phyloP scores from a whole-genome alignment of 1,140 invertebrate species.

The Caerostris darwini region DNA sequence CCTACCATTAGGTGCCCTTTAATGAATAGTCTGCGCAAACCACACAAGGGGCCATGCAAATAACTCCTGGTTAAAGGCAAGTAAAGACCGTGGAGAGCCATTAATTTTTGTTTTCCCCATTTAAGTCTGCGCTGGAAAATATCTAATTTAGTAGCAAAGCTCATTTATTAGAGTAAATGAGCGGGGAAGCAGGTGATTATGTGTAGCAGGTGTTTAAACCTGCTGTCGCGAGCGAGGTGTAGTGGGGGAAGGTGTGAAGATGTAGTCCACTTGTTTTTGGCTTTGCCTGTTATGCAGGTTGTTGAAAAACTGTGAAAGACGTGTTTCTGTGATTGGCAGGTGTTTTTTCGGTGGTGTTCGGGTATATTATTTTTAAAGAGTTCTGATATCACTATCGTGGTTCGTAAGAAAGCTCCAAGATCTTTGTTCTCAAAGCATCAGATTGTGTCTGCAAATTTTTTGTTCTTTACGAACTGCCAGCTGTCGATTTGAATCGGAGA shows the following conservation, averaged over 20 bases:
- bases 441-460: no score
- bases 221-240: neutral
- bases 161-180: slow-evolving; percentile 10
- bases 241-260: neutral
- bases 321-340: neutral
- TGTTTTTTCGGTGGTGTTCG: neutral
- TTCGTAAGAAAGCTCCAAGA: no score
- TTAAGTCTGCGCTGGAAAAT: neutral
- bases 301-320: neutral
- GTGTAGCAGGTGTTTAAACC: slow-evolving; percentile 16
- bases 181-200: slow-evolving; percentile 9
- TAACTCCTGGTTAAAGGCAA: neutral
- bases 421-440: no score
- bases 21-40: neutral
- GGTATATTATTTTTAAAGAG: no score
- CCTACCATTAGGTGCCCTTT: neutral
- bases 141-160: neutral
- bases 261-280: neutral
- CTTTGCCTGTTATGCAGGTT: neutral
- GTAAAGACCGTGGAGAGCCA: neutral
- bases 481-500: no score
- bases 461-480: no score
- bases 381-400: no score
- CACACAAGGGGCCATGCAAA: neutral
- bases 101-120: neutral